Base-by-base conservation (phyloP, 2,888 invertebrate genomes). In the Melinaea marsaeus region DNA sequence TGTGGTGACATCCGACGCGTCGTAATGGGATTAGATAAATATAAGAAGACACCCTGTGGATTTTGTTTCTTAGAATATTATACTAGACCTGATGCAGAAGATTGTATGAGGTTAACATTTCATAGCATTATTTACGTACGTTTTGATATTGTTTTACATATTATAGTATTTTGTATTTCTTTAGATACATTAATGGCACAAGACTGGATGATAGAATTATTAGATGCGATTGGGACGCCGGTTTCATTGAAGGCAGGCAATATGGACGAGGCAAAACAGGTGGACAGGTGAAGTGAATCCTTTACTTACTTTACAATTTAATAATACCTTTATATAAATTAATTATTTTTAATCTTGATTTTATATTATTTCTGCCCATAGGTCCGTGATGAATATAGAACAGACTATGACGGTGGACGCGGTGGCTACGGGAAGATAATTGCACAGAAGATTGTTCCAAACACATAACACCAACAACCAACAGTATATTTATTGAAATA, bases 21-120 rank as follows among this genome's bases (percentile, higher is more conserved):
- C 55, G 93, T 99, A 54, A 99, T 99, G 99, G 99, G 99, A 0
- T 89, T 99, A 71, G 99, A 99, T 83, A 97, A 99, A 81, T 97
- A 96, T 81, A 97, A 96, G 78, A 99, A 99, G 85, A 99, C 99
- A 0, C 99, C 99, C 0, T 99, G 99, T 90, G 99, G 99, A 2
- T 99, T 99, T 85, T 99, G 99, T 84, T 99, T 99, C 87, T 95
- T 99, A 2, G 99, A 99, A 92, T 99, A 96, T 86, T 97, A 96
- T 77, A 86, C 86, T 32, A 92, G 96, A 74, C 75, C 76, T 0
- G 96, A 96, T 83, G 93, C 95, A 2, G 96, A 97, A 82, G 92
- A 94, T 72, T 95, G 96, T 80, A 95, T 96, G 94, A 93, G 94
- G 94, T 94, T 79, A 74, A 74, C 9, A 46, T n/a, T n/a, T 56